Evolutionary conservation across 1,140 invertebrate species (phyloP), one percentile per base, ranked within the genome.

Genomic region (Cylas formicarius): DNA sequence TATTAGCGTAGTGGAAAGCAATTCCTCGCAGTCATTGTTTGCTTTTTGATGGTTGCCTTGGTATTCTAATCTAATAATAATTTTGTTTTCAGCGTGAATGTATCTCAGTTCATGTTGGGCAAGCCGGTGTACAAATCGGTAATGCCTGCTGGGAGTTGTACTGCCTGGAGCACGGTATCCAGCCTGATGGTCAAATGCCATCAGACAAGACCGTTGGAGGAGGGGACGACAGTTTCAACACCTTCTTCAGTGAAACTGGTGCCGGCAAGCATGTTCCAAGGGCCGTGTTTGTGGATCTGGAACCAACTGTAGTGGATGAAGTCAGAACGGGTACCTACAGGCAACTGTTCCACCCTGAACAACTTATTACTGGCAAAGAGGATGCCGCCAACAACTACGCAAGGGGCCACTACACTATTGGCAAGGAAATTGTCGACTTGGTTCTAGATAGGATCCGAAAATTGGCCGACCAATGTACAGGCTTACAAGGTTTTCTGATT

Each of bases 341-440:
- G 3, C 71, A 80, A 31, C 68, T 90, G 2, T 90, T 85, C 60
- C 81, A 86, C 53, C 82, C 84, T 0, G 78, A 82, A 36, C 78
- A 83, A 48, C 62, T 90, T 5, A 77, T 90, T 21, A 81, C 75
- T 20, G 84, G 84, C 8, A 86, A 86, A 57, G 86, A 91, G 65
- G 89, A 91, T 66, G 86, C 86, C 1, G 85, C 86, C 3, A 90
- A 86, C 57, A 91, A 90, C 62, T 90, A 83, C 63, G 84, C 84
- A 4, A 70, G 86, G 11, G 89, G 89, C 17, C 86, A 88, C 50
- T 89, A 89, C 63, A 80, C 82, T 1, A 77, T 89, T 47, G 88
- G 86, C 2, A 79, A 78, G 50, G 80, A 79, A 61, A 70, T 78
- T 26, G 71, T 82, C 11, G 54, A 58, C 32, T 80, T 69, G 88